A percentile compares a stretch with the other conserved stretches of the same genome.
Conservation (phyloP, 2,113 vertebrate species). For the Pelmatolapia mariae region DNA sequence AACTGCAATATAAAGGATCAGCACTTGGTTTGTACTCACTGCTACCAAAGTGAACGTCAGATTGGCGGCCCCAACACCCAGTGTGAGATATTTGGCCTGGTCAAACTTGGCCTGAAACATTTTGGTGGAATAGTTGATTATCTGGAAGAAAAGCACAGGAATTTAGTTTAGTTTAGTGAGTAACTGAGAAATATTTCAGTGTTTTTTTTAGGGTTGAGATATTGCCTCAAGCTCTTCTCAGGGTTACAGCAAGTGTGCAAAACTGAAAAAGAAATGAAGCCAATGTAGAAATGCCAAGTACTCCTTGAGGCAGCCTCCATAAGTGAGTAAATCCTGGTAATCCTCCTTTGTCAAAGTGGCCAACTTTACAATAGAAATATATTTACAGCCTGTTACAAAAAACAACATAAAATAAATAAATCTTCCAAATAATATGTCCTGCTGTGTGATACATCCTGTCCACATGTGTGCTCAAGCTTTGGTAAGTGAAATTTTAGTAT, state of each 20-base stretch:
- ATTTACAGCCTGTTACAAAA: no score
- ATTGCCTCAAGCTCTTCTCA: background rate
- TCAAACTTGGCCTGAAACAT: constrained; percentile 62
- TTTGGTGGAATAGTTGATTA: constrained; percentile 73
- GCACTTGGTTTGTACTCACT: constrained; percentile 28
- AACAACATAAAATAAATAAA: no score
- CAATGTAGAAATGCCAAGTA: background rate
- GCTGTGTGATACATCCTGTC: background rate
- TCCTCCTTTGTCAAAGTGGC: background rate
- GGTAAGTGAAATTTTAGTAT: background rate
- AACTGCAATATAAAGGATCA: background rate
- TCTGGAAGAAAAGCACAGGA: constrained; percentile 35
- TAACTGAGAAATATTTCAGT: background rate
- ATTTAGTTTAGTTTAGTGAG: background rate
- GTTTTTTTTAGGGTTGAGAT: background rate
- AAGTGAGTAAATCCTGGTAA: background rate
- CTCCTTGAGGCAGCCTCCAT: background rate
- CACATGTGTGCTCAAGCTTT: background rate
- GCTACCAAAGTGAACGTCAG: constrained; percentile 67
- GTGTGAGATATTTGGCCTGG: constrained; percentile 61
- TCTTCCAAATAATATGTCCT: background rate
- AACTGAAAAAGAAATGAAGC: background rate
- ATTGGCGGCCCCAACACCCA: constrained; percentile 61
- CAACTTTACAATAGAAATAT: no score
- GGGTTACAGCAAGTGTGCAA: background rate